phyloP scores from a whole-genome alignment of 2,797 vertebrate genomes.

The Chrosomus eos region DNA sequence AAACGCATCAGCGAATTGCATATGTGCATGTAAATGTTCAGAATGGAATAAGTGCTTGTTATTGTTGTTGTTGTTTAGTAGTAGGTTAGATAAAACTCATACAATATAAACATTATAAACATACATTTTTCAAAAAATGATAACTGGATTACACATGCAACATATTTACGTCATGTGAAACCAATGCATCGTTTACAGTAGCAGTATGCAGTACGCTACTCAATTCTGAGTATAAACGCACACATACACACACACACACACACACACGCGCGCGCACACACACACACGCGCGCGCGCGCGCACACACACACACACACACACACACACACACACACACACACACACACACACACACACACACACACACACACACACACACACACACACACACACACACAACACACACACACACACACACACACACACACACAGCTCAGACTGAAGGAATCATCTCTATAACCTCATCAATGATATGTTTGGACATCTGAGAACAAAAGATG shows the following conservation, averaged over 20 bases:
- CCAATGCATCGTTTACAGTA: background rate
- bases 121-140: background rate
- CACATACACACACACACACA: too few species aligned
- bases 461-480: background rate
- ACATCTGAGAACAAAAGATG: background rate
- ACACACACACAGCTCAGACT: background rate
- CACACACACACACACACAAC: too few species aligned
- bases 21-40: background rate
- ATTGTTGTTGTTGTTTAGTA: too few species aligned
- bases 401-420: background rate
- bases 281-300: background rate
- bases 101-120: too few species aligned
- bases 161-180: background rate
- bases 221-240: too few species aligned
- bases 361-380: too few species aligned
- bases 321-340: background rate
- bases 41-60: background rate
- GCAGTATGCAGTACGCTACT: background rate
- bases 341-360: background rate
- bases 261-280: background rate
- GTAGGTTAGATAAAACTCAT: too few species aligned
- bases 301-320: too few species aligned
- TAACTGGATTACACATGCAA: background rate
- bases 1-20: background rate
- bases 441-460: background rate